These are phyloP conservation scores for Apodemia hepburni DNA, from an alignment of 2,888 invertebrate species.

Conservation along the genomic window DNA sequence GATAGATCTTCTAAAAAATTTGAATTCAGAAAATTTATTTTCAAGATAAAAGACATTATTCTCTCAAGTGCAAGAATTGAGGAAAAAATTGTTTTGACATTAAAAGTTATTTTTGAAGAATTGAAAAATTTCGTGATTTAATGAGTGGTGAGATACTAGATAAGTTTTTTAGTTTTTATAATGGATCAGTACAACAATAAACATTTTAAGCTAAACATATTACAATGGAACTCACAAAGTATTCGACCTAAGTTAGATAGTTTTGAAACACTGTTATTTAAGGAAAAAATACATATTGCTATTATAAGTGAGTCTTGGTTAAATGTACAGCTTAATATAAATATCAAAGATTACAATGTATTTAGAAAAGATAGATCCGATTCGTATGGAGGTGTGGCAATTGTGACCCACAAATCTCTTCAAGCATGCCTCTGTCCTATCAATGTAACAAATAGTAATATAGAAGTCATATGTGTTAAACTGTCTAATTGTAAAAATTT, in stretches of 20 bases:
- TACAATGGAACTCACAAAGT: constrained; percentile 3
- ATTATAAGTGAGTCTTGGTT: constrained; percentile 19
- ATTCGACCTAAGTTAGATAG: neutral
- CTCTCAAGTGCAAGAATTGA: neutral
- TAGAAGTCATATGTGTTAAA: constrained; percentile 10
- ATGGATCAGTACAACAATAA: neutral
- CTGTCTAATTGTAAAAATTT: constrained; percentile 14
- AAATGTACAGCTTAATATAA: neutral
- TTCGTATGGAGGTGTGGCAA: constrained; percentile 19
- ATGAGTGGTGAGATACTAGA: constrained; percentile 6
- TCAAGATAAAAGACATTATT: too few species aligned
- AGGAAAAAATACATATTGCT: constrained; percentile 10
- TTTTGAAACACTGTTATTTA: constrained; percentile 10
- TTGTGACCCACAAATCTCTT: constrained; percentile 12
- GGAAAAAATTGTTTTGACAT: neutral
- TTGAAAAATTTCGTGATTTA: neutral
- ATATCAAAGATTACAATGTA: constrained; percentile 14
- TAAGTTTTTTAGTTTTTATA: neutral
- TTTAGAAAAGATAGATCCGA: constrained; percentile 17
- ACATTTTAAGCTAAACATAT: neutral
- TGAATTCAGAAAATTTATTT: too few species aligned
- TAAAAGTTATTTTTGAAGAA: neutral
- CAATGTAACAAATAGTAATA: neutral
- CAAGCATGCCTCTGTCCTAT: constrained; percentile 6
- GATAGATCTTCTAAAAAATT: too few species aligned